These are phyloP conservation scores for Phyllotreta cruciferae DNA, from an alignment of 2,888 invertebrate genomes.

Conservation along the genomic window DNA sequence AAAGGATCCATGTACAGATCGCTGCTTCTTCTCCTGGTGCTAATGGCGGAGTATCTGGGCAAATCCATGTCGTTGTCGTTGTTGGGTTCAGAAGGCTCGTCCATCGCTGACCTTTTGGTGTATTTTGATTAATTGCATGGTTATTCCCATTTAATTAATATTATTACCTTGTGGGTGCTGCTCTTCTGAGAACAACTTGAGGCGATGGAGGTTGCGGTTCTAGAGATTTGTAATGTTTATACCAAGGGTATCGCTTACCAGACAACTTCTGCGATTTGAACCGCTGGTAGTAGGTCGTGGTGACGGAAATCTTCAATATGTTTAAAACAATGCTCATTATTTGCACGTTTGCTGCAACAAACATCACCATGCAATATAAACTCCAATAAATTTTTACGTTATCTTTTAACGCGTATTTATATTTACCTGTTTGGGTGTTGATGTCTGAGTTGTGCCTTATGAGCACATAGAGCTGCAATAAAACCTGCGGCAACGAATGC, in stretches of 20 bases:
- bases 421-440: slow-evolving; percentile 70
- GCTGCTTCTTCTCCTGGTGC: slow-evolving; percentile 50
- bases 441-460: slow-evolving; percentile 65
- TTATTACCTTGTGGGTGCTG: slow-evolving; percentile 32
- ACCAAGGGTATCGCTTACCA: slow-evolving; percentile 79
- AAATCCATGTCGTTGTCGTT: slow-evolving; percentile 42
- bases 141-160: too few relatives aligned
- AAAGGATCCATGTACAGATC: slow-evolving; percentile 54
- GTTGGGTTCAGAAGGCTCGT: slow-evolving; percentile 33
- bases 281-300: slow-evolving; percentile 75
- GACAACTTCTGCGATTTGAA: slow-evolving; percentile 79
- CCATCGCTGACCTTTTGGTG: slow-evolving; percentile 31
- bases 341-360: slow-evolving; percentile 69
- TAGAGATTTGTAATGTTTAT: slow-evolving; percentile 50
- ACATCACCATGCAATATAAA: too few relatives aligned
- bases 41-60: slow-evolving; percentile 33
- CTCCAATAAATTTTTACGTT: too few relatives aligned
- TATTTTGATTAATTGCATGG: not conserved
- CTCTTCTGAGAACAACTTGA: slow-evolving; percentile 37
- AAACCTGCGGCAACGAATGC: slow-evolving; percentile 77
- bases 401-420: slow-evolving; percentile 1
- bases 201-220: slow-evolving; percentile 28
- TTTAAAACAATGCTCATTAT: slow-evolving; percentile 72
- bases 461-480: slow-evolving; percentile 71
- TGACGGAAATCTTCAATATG: slow-evolving; percentile 72